Percentiles rank a stretch among this genome's conserved stretches.
phyloP scores from a whole-genome alignment of 2,113 vertebrate species.

The Pan troglodytes region NHGRI_mPanTro3-v2.1_pri NC_072411.2:114085501-114086000 shows the following conservation, averaged over 20 bases:
- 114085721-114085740: background rate
- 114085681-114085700: background rate
- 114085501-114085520: background rate
- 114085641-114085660: background rate
- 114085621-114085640: background rate
- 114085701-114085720: background rate
- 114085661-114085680: background rate
- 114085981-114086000: background rate
- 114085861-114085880: background rate
- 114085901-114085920: conserved; percentile 31
- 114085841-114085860: background rate
- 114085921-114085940: conserved; percentile 17
- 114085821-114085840: background rate
- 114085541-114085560: background rate
- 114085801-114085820: background rate
- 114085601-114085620: background rate
- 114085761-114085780: background rate
- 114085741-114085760: background rate
- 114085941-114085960: conserved; percentile 2
- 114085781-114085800: background rate
- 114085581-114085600: background rate
- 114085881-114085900: background rate
- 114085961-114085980: conserved; percentile 59
- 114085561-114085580: background rate
- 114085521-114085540: background rate